Evolutionary conservation across 2,113 vertebrate genomes (phyloP), one percentile per base, ranked within the genome.

Genomic region (Sula dactylatra): DNA sequence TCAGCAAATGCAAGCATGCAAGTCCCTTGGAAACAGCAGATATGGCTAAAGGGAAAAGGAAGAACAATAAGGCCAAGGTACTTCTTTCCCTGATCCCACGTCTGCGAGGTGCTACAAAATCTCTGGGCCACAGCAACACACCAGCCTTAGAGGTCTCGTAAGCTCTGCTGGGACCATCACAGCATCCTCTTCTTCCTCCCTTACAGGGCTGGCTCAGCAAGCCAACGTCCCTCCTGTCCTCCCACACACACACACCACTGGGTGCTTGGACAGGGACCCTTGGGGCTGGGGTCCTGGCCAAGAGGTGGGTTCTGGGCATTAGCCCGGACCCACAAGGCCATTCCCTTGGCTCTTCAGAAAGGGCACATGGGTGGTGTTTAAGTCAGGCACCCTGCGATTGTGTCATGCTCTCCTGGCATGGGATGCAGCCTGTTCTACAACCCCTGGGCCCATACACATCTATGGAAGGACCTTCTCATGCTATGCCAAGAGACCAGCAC

Each of bases 221-320:
- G 24, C 12, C 65, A 90, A 36, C 11, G 42, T 42, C 29, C 55
- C 11, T 85, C 31, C 86, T 42, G 29, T 25, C 38, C n/a, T 83
- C 21, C 32, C 29, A 82, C 38, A 66, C 47, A 20, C 47, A 16
- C 0, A 0, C 32, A 72, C n/a, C n/a, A 26, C 11, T 55, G 44
- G 27, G 40, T 50, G 29, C 79, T 77, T 42, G 40, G 61, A 82
- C 71, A 82, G 42, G 32, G 29, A 83, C 44, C 40, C 67, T 44
- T 55, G 42, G 14, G 17, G 50, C 18, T 64, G 40, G 11, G 18
- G 76, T 38, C 19, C 56, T 45, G 34, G 38, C 58, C 15, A 34
- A 66, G 19, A 52, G 67, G 2, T 70, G 50, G 40, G 34, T 31
- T 36, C 59, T 8, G 13, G 19, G 11, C 45, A 27, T 52, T 66